These are phyloP conservation scores for Trichacis sp. DNA, from an alignment of 2,888 invertebrate species.

Conservation along the genomic window DNA sequence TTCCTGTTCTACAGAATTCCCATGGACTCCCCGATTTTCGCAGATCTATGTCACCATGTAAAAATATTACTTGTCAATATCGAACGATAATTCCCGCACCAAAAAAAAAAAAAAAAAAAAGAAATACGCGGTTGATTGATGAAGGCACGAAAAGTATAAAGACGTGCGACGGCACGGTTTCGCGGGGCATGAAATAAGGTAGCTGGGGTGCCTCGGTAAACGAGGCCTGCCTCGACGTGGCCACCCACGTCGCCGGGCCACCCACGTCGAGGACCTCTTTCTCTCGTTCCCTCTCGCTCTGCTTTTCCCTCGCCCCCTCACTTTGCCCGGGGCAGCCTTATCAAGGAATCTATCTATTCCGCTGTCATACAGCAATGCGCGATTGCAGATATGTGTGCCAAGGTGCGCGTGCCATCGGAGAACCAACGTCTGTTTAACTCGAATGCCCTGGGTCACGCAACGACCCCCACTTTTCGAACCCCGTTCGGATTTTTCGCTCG, in stretches of 20 bases:
- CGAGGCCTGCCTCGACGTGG: slow-evolving; percentile 58
- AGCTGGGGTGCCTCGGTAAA: slow-evolving; percentile 52
- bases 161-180: slow-evolving; percentile 23
- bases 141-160: background rate
- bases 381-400: slow-evolving; percentile 40
- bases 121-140: background rate
- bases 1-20: too few relatives aligned
- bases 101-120: background rate
- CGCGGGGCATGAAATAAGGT: slow-evolving; percentile 58
- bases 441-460: slow-evolving; percentile 36
- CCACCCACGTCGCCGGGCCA: slow-evolving; percentile 66
- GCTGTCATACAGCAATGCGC: slow-evolving; percentile 34
- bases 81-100: too few relatives aligned
- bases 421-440: slow-evolving; percentile 23
- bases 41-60: too few relatives aligned
- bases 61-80: too few relatives aligned
- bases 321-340: slow-evolving; percentile 25
- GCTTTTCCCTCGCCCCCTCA: slow-evolving; percentile 46
- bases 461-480: slow-evolving; percentile 10
- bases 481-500: too few relatives aligned
- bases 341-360: slow-evolving; percentile 37
- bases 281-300: slow-evolving; percentile 42
- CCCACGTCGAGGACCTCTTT: slow-evolving; percentile 37
- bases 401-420: slow-evolving; percentile 41
- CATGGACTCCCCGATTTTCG: too few relatives aligned